Evolutionary conservation across 1,140 invertebrate species (phyloP).

Genomic region (Temnothorax curvispinosus): DNA sequence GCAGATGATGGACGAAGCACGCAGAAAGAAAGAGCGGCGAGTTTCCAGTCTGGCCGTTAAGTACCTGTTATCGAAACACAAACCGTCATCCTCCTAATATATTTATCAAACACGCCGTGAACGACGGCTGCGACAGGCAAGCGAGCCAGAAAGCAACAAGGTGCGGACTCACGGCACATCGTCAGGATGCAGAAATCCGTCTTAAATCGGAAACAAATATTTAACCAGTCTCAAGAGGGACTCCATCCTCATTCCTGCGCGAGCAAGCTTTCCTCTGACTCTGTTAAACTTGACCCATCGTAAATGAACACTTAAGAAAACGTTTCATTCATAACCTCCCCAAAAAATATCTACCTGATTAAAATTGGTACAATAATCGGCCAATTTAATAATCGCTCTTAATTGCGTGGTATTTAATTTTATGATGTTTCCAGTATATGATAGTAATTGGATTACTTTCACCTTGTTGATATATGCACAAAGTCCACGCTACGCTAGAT

Average conservation of each 20-base stretch:
- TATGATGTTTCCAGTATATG: not conserved
- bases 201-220: constrained; percentile 83
- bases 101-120: constrained; percentile 81
- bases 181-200: constrained; percentile 72
- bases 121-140: constrained; percentile 64
- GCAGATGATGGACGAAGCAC: constrained; percentile 55
- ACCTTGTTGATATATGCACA: constrained; percentile 10
- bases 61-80: constrained; percentile 82
- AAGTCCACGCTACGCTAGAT: constrained; percentile 39
- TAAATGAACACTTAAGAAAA: not conserved
- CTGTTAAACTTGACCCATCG: not conserved
- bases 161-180: constrained; percentile 66
- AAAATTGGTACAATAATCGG: not conserved
- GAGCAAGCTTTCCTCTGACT: constrained; percentile 4
- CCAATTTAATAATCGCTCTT: not conserved
- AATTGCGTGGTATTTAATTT: not conserved
- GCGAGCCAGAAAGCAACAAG: constrained; percentile 64
- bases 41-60: constrained; percentile 77
- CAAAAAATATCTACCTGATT: not conserved
- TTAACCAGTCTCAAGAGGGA: constrained; percentile 74
- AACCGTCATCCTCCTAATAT: constrained; percentile 79
- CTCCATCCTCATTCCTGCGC: constrained; percentile 5
- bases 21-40: constrained; percentile 50
- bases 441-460: constrained; percentile 24
- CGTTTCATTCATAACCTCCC: not conserved